Base-by-base conservation (phyloP, 2,888 invertebrate species). In the Chloroclysta siterata region DNA sequence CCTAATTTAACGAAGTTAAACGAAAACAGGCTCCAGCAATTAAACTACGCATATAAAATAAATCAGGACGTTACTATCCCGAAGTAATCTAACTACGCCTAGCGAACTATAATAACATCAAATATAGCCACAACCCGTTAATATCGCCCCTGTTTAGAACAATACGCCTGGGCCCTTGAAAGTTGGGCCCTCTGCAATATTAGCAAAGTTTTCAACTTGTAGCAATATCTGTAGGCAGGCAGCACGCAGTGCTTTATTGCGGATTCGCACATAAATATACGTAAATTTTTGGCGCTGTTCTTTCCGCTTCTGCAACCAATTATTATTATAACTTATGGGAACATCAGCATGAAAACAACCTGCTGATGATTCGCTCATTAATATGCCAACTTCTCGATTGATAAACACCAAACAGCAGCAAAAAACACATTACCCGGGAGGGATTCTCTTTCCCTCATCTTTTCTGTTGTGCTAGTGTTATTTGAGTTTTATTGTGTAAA, bases 131-230 rank as follows among this genome's bases (percentile, higher is more conserved):
- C 60, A 51, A 42, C 11, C 60, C 69, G 64, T 73, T 74, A 78
- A 76, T 74, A 71, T 69, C 73, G 60, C 63, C 63, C 56, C 57
- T 67, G 67, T 66, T 47, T 64, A 55, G 67, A 69, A 70, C 70
- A 70, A 70, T 72, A 70, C 55, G 54, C 55, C 55, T 29, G 15
- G 69, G 70, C 76, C 78, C 79, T 84, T 79, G 77, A 81, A 89
- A 89, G 81, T 89, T 84, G 67, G 74, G 63, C 71, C 78, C 82
- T 77, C 79, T 73, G 77, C 83, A 82, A 88, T 89, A 90, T 92
- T 90, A 84, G 85, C 80, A 87, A 90, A 90, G 88, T 91, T 90
- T 66, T 67, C 22, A 55, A 65, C 60, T 65, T 62, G 69, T 74
- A 72, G 74, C 68, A 68, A 42, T 60, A 56, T 64, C 55, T 56